Evolutionary conservation across 2,888 invertebrate species (phyloP).

Genomic region (Phania funesta): DNA sequence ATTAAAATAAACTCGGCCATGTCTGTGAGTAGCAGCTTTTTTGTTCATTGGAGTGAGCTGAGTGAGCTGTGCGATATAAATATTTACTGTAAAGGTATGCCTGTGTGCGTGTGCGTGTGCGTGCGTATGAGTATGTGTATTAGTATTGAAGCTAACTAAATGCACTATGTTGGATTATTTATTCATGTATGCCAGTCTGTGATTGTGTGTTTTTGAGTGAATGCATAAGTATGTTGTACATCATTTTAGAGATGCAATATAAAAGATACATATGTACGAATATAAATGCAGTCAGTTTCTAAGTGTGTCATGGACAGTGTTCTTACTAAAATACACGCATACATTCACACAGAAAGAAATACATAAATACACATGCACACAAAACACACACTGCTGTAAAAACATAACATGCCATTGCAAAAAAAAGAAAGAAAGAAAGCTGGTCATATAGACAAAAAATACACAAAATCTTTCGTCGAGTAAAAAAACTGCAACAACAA

Average conservation of each 20-base stretch:
- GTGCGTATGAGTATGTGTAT: background rate
- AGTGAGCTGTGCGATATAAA: background rate
- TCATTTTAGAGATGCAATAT: slow-evolving; percentile 52
- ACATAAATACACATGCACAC: background rate
- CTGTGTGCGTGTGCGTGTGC: background rate
- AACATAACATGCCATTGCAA: slow-evolving; percentile 42
- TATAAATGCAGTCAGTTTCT: slow-evolving; percentile 51
- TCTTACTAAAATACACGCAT: slow-evolving; percentile 12
- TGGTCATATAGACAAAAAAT: background rate
- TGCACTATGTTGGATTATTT: slow-evolving; percentile 40
- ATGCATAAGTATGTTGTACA: slow-evolving; percentile 19
- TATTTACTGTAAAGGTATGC: slow-evolving; percentile 14
- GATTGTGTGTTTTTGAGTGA: slow-evolving; percentile 1
- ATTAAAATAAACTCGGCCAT: background rate
- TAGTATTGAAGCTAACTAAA: background rate
- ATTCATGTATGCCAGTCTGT: slow-evolving; percentile 4
- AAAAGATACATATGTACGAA: no score
- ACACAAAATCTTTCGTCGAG: slow-evolving; percentile 1
- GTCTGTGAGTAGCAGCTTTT: background rate
- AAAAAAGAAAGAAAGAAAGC: no score
- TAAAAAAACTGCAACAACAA: background rate
- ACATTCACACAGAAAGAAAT: background rate
- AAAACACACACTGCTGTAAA: background rate
- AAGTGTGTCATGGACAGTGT: slow-evolving; percentile 66
- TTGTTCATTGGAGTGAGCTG: background rate